Evolutionary conservation across 2,888 invertebrate genomes (phyloP), one percentile per base, ranked within the genome.

Genomic region (Heliconius ethilla): DNA sequence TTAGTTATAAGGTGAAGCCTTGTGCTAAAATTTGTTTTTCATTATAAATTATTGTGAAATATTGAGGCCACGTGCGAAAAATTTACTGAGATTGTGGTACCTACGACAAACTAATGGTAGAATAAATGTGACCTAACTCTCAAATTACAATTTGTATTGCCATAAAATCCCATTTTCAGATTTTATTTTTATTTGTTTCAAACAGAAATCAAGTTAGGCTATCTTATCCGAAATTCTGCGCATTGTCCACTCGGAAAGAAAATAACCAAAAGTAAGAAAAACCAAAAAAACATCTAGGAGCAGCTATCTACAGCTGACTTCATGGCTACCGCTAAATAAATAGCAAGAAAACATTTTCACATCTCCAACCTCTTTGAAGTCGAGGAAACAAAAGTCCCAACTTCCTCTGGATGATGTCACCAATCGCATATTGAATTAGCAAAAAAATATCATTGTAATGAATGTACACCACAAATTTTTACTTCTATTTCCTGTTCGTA

Each of bases 291-390:
- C 5, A 33, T 1, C 33, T 33, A 33, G 0, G 40, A 40, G 0
- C 40, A 11, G 2, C 40, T 11, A 9, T 11, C 11, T 11, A 40
- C 40, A 40, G 40, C 40, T 40, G 0, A 40, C 40, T 40, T 40
- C 40, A 40, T 11, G 0, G 40, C 11, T 0, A 18, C 51, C 0
- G 13, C 51, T 7, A 63, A 29, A 6, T n/a, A 13, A 67, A 74
- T 75, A 63, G 70, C 75, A 75, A 67, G 51, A 33, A 74, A 75
- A 72, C 79, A 83, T 63, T 29, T 25, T 25, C n/a, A 75, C 51
- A 83, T 81, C 22, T 75, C 82, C 82, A 82, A 82, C 80, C 78
- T 77, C 84, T 85, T 86, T 86, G 86, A 86, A 81, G 84, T 85
- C 81, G 82, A 81, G 74, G 82, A 85, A 84, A 84, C 84, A 72